Evolutionary conservation across 2,888 invertebrate genomes (phyloP).

Genomic region (Steinernema carpocapsae): DNA sequence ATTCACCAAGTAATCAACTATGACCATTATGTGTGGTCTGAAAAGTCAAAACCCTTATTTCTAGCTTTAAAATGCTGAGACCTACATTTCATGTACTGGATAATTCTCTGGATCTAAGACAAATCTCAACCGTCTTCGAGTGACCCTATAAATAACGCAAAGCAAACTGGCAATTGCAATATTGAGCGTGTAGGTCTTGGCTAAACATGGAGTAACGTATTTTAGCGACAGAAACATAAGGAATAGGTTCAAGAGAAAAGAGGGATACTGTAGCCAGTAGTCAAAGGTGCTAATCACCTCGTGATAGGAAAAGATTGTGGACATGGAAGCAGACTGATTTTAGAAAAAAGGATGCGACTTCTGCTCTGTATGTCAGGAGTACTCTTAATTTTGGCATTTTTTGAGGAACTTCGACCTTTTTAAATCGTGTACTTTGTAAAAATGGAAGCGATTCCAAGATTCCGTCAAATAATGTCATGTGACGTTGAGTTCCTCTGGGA

Average conservation of each 20-base stretch:
- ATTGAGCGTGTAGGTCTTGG: not conserved
- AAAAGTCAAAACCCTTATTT: too few relatives aligned
- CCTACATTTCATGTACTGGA: not conserved
- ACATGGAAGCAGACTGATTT: not conserved
- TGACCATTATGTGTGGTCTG: too few relatives aligned
- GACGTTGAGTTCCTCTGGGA: too few relatives aligned
- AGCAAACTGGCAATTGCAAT: not conserved
- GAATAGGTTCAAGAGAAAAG: not conserved
- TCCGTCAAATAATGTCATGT: too few relatives aligned
- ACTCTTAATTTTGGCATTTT: too few relatives aligned
- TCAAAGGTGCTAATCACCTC: too few relatives aligned
- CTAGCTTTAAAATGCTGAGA: not conserved
- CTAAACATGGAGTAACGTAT: not conserved
- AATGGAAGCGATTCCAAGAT: too few relatives aligned
- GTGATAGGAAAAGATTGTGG: not conserved
- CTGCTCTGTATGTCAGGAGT: too few relatives aligned
- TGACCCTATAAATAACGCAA: not conserved
- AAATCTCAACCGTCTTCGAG: not conserved
- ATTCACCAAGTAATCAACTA: not conserved
- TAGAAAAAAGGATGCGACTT: too few relatives aligned
- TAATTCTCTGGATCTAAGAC: not conserved
- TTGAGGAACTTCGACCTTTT: too few relatives aligned
- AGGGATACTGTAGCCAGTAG: not conserved
- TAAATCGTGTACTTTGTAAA: too few relatives aligned
- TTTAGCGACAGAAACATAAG: not conserved